phyloP scores from a whole-genome alignment of 2,797 vertebrate species.

The Micropoecilia bifurca region DNA sequence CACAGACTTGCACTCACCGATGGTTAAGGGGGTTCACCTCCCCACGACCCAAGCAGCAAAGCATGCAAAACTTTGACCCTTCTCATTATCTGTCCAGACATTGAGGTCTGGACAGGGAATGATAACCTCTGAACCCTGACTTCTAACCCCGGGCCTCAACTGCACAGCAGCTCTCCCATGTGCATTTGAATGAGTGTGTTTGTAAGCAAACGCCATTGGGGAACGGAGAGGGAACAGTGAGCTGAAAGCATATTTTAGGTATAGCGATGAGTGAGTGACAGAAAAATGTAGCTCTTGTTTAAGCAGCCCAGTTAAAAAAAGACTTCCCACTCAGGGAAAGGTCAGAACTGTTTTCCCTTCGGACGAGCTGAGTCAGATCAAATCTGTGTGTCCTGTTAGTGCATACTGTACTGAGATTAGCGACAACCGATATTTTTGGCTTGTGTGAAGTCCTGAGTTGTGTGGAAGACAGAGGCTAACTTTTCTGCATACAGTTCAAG shows the following conservation, averaged over 20 bases:
- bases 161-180: constrained; percentile 29
- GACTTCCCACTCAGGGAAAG: constrained; percentile 44
- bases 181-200: constrained; percentile 43
- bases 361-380: constrained; percentile 20
- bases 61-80: constrained; percentile 80
- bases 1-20: constrained; percentile 28
- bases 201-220: constrained; percentile 29
- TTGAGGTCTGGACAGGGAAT: constrained; percentile 69
- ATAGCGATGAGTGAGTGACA: constrained; percentile 37
- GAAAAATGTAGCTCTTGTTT: constrained; percentile 29
- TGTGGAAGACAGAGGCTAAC: not conserved
- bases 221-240: constrained; percentile 16
- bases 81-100: constrained; percentile 79
- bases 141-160: constrained; percentile 70
- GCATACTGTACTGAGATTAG: constrained; percentile 9
- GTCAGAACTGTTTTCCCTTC: constrained; percentile 20
- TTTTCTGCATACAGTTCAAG: not conserved
- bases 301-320: constrained; percentile 39
- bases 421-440: constrained; percentile 19
- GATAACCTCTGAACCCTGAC: constrained; percentile 83
- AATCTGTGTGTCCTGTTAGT: constrained; percentile 29
- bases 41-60: constrained; percentile 68
- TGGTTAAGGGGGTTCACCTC: constrained; percentile 71
- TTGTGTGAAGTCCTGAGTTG: constrained; percentile 21
- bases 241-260: constrained; percentile 43